Percentiles rank a stretch among this genome's conserved stretches.
Evolutionary conservation across 2,113 vertebrate genomes (phyloP).

Genomic region (Himantopus leucocephalus): DNA sequence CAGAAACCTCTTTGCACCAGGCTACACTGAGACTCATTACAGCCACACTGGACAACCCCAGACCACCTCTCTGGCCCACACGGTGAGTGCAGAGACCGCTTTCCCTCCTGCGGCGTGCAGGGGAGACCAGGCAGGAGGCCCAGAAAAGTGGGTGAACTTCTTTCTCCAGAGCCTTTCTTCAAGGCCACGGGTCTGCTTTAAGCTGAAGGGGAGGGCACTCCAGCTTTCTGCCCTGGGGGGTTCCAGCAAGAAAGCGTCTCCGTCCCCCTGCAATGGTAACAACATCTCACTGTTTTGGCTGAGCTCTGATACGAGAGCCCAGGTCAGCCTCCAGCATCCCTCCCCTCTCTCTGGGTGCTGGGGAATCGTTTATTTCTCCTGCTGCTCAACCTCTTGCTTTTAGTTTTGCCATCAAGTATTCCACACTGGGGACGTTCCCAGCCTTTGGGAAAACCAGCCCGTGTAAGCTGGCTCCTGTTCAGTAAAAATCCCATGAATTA

Average conservation of each 20-base stretch:
- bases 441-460: not conserved
- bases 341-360: not conserved
- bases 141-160: not conserved
- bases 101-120: rapidly evolving
- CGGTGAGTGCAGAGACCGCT: constrained; percentile 57
- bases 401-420: not conserved
- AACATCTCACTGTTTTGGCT: not conserved
- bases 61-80: constrained; percentile 69
- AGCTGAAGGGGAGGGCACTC: not conserved
- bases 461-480: not conserved
- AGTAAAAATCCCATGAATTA: not conserved
- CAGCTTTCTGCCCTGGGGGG: not conserved
- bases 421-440: not conserved
- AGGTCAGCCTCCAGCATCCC: not conserved
- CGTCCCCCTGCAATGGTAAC: not conserved
- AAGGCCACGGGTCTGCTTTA: not conserved
- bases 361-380: not conserved
- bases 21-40: constrained; percentile 91
- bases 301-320: not conserved
- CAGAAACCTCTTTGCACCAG: constrained; percentile 87
- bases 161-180: not conserved
- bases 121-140: not conserved
- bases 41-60: constrained; percentile 73
- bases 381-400: not conserved
- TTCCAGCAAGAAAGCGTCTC: not conserved